These are phyloP conservation scores for Anorthoa munda DNA, from an alignment of 2,888 invertebrate species.

Conservation along the genomic window DNA sequence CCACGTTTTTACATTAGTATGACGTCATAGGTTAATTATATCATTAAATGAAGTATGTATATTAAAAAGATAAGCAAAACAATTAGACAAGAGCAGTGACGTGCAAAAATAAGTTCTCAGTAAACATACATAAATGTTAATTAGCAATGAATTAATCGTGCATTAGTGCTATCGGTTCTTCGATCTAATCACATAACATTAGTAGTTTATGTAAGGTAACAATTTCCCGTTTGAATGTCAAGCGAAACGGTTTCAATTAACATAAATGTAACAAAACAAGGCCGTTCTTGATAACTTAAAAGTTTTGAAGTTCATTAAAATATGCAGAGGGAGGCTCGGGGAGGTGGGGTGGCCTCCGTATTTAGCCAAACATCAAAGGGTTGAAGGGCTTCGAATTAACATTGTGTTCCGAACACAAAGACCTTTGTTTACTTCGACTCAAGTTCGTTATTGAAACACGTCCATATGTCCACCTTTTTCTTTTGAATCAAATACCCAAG, in stretches of 20 bases:
- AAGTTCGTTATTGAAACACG: slow-evolving; percentile 49
- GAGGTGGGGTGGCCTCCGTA: slow-evolving; percentile 12
- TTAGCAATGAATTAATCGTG: slow-evolving; percentile 41
- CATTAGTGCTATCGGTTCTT: slow-evolving; percentile 34
- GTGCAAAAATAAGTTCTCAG: slow-evolving; percentile 24
- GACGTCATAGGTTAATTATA: not conserved
- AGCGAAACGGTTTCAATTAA: slow-evolving; percentile 53
- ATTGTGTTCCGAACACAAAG: slow-evolving; percentile 47
- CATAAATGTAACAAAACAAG: slow-evolving; percentile 42
- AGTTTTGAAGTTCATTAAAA: slow-evolving; percentile 58
- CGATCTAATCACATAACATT: slow-evolving; percentile 50
- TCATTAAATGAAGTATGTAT: not conserved
- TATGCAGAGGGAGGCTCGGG: slow-evolving; percentile 36
- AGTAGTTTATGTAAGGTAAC: slow-evolving; percentile 37
- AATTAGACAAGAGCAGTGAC: slow-evolving; percentile 14
- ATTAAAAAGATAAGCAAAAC: slow-evolving; percentile 9
- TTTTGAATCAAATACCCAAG: slow-evolving; percentile 33
- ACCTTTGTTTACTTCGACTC: slow-evolving; percentile 53
- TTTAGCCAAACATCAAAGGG: slow-evolving; percentile 54
- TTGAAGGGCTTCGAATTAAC: slow-evolving; percentile 49
- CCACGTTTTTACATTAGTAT: not conserved
- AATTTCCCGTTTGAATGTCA: slow-evolving; percentile 45
- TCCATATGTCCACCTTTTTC: slow-evolving; percentile 40
- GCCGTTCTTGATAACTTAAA: slow-evolving; percentile 48
- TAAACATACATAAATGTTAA: slow-evolving; percentile 31